Evolutionary conservation across 2,888 invertebrate species (phyloP).

Genomic region (Megalurothrips usitatus): DNA sequence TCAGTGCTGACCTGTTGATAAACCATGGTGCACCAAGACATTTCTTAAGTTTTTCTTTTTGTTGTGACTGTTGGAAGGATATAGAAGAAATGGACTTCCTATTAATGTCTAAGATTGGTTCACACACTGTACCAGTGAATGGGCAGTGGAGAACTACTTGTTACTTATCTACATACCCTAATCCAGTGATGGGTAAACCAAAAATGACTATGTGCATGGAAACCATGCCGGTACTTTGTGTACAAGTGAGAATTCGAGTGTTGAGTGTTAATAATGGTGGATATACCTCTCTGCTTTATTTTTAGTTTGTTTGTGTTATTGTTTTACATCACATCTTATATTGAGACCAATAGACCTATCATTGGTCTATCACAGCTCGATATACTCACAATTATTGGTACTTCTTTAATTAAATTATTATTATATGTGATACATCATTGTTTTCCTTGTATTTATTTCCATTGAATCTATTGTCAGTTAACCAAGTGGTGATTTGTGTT

Average conservation of each 20-base stretch:
- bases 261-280: background rate
- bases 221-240: background rate
- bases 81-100: too few relatives aligned
- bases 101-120: background rate
- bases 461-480: conserved; percentile 5
- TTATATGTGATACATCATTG: conserved; percentile 23
- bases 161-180: background rate
- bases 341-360: background rate
- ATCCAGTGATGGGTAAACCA: conserved; percentile 19
- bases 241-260: conserved; percentile 2
- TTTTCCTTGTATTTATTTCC: conserved; percentile 20
- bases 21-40: conserved; percentile 17
- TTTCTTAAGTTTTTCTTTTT: background rate
- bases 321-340: conserved; percentile 8
- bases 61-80: too few relatives aligned
- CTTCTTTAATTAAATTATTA: conserved; percentile 21
- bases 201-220: background rate
- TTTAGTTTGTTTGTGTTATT: conserved; percentile 11
- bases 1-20: conserved; percentile 18
- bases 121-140: background rate
- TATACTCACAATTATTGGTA: conserved; percentile 14
- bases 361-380: conserved; percentile 11
- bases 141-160: background rate
- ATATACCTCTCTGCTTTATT: conserved; percentile 1
- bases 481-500: conserved; percentile 6